Percentiles rank a stretch among this genome's conserved stretches.
phyloP scores from a whole-genome alignment of 2,113 vertebrate species.

The Psophia crepitans region DNA sequence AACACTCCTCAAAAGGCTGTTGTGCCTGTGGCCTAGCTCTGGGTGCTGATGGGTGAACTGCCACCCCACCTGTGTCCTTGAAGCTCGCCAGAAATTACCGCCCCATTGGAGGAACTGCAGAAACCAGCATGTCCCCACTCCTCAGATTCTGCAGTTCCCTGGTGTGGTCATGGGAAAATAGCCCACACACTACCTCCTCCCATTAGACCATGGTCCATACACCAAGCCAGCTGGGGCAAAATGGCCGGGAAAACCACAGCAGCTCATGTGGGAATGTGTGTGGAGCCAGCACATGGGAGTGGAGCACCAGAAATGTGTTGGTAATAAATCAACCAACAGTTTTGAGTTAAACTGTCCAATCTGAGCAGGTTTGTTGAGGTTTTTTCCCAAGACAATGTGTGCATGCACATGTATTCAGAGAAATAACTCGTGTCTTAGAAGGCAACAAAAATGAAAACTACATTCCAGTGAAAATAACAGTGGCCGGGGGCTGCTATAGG shows the following conservation, averaged over 20 bases:
- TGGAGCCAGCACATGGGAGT: not conserved
- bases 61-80: not conserved
- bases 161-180: rapidly evolving
- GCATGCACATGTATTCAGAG: not conserved
- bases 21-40: rapidly evolving
- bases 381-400: not conserved
- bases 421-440: not conserved
- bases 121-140: not conserved
- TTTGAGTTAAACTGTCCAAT: not conserved
- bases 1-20: not conserved
- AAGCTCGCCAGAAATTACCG: not conserved
- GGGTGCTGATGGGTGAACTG: not conserved
- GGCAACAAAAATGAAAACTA: not conserved
- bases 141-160: not conserved
- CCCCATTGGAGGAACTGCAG: not conserved
- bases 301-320: not conserved
- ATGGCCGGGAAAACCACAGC: not conserved
- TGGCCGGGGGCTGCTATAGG: not conserved
- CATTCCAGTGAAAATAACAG: not conserved
- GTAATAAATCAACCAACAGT: not conserved
- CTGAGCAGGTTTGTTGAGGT: not conserved
- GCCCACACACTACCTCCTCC: not conserved
- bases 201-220: not conserved
- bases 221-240: rapidly evolving
- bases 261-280: rapidly evolving